These are phyloP conservation scores for Ornithoptera priamus DNA, from an alignment of 2,888 invertebrate species.

Conservation along the genomic window DNA sequence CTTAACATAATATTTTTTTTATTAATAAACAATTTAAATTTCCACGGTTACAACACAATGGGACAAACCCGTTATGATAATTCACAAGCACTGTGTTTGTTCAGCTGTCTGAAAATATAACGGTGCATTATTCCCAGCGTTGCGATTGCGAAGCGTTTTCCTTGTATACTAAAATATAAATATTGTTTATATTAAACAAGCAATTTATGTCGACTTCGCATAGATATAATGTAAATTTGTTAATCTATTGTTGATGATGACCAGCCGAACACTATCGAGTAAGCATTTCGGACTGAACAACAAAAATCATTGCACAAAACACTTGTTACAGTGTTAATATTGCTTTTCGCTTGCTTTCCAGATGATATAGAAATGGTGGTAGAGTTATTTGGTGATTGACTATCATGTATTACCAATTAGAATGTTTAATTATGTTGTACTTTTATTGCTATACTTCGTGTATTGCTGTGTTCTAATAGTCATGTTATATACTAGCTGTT, in stretches of 20 bases:
- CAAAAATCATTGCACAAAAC: too few relatives aligned
- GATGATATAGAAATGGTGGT: too few relatives aligned
- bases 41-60: slow-evolving; percentile 4
- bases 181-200: not conserved
- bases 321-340: too few relatives aligned
- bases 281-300: too few relatives aligned
- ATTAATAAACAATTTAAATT: slow-evolving; percentile 6
- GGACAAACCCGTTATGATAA: slow-evolving; percentile 11
- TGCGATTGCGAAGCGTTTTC: slow-evolving; percentile 3
- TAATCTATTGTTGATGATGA: not conserved
- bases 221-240: not conserved
- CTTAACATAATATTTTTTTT: slow-evolving; percentile 5
- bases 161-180: slow-evolving; percentile 6
- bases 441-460: too few relatives aligned
- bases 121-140: slow-evolving; percentile 4
- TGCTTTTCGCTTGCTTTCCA: too few relatives aligned
- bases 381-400: too few relatives aligned
- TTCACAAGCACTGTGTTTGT: slow-evolving; percentile 14
- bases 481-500: too few relatives aligned
- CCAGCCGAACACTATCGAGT: not conserved
- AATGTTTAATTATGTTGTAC: too few relatives aligned
- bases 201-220: not conserved
- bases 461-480: too few relatives aligned
- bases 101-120: slow-evolving; percentile 23
- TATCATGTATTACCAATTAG: too few relatives aligned